phyloP scores from a whole-genome alignment of 2,888 invertebrate species.

The Tachina lurida region DNA sequence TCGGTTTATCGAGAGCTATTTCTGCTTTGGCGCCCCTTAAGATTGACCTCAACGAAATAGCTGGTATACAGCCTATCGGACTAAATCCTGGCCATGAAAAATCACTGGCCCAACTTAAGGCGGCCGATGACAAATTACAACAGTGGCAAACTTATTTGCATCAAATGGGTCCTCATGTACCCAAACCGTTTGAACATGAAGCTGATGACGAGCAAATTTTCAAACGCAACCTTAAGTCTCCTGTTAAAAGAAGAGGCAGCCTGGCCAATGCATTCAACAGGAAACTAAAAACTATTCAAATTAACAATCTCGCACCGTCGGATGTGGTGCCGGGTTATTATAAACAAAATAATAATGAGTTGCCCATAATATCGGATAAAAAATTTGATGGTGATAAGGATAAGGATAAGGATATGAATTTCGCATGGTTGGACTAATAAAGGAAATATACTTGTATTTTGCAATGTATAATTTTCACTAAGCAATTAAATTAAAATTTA shows the following conservation, averaged over 20 bases:
- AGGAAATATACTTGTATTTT: background rate
- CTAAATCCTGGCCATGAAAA: conserved; percentile 86
- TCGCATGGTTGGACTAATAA: conserved; percentile 80
- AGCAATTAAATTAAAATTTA: conserved; percentile 40
- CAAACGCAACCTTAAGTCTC: conserved; percentile 72
- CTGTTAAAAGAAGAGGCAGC: conserved; percentile 66
- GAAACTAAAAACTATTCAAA: conserved; percentile 74
- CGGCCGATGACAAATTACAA: conserved; percentile 80
- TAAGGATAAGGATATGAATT: conserved; percentile 78
- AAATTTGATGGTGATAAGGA: conserved; percentile 69
- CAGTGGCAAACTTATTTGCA: conserved; percentile 81
- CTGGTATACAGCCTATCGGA: conserved; percentile 83
- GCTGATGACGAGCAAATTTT: conserved; percentile 69
- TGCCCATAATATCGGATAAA: conserved; percentile 74
- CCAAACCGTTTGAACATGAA: conserved; percentile 64
- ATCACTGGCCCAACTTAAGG: conserved; percentile 79
- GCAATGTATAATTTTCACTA: background rate
- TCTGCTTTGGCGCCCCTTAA: conserved; percentile 88
- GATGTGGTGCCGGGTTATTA: conserved; percentile 74
- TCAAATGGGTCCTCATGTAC: conserved; percentile 75
- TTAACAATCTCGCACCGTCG: conserved; percentile 65
- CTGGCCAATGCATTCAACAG: conserved; percentile 75
- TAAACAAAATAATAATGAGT: conserved; percentile 77
- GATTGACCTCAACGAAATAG: conserved; percentile 82
- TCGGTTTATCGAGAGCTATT: conserved; percentile 89